Conservation (phyloP, 2,113 vertebrate genomes). For the Grallaria varia region DNA sequence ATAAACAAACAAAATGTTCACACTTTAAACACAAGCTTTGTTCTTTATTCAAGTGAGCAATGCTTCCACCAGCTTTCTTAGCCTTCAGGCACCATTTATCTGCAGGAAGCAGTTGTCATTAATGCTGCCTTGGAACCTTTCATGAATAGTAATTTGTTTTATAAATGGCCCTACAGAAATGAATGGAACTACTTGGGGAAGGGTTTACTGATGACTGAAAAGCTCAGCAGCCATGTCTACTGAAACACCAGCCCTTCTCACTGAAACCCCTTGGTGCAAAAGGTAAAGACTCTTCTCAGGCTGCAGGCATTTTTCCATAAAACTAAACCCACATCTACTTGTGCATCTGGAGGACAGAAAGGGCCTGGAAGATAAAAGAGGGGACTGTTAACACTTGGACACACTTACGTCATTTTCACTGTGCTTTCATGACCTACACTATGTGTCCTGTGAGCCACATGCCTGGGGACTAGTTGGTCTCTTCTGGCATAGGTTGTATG, state of each 20-base stretch:
- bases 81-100: not conserved
- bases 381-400: not conserved
- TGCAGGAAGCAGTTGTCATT: not conserved
- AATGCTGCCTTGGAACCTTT: not conserved
- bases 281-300: not conserved
- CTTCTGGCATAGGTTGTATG: not conserved
- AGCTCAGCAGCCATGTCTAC: not conserved
- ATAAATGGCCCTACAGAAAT: not conserved
- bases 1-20: not conserved
- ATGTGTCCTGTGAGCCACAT: not conserved
- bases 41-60: not conserved
- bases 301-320: not conserved
- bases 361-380: not conserved
- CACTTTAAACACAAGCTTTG: not conserved
- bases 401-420: not conserved
- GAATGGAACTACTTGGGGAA: not conserved
- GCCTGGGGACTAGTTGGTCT: not conserved
- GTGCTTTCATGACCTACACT: not conserved
- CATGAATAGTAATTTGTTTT: not conserved
- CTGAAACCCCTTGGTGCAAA: not conserved
- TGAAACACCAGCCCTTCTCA: not conserved
- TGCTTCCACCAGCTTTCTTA: not conserved
- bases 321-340: not conserved
- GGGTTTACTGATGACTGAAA: not conserved
- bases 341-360: not conserved